Percentiles rank a stretch among this genome's conserved stretches.
phyloP scores from a whole-genome alignment of 2,888 invertebrate genomes.

The Dastarcus helophoroides region DNA sequence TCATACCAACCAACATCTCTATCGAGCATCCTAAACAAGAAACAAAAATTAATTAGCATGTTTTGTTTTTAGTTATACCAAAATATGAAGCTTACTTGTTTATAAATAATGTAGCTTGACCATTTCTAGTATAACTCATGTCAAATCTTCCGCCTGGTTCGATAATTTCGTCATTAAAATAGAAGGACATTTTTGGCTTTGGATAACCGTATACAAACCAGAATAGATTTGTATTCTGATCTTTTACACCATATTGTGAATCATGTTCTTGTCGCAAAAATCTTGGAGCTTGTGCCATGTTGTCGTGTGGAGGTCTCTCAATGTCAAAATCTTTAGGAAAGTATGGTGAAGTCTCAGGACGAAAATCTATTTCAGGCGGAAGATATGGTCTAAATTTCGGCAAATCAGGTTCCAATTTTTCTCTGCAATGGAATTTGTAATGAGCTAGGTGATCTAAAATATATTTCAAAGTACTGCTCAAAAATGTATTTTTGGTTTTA shows the following conservation, averaged over 20 bases:
- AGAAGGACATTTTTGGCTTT: slow-evolving; percentile 85
- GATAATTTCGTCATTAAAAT: slow-evolving; percentile 72
- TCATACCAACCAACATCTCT: slow-evolving; percentile 91
- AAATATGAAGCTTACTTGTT: slow-evolving; percentile 51
- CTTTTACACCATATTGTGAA: slow-evolving; percentile 83
- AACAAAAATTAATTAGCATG: neutral
- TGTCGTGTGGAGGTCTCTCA: slow-evolving; percentile 75
- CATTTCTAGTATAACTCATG: slow-evolving; percentile 78
- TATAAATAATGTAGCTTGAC: slow-evolving; percentile 80
- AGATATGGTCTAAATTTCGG: slow-evolving; percentile 71
- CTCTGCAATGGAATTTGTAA: slow-evolving; percentile 41
- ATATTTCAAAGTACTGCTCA: too few relatives aligned
- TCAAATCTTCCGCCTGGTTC: slow-evolving; percentile 77
- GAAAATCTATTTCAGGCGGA: slow-evolving; percentile 69
- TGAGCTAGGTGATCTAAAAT: too few relatives aligned
- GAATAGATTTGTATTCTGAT: slow-evolving; percentile 79
- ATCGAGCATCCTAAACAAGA: slow-evolving; percentile 60
- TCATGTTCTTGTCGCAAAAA: slow-evolving; percentile 82
- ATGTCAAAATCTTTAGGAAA: slow-evolving; percentile 90
- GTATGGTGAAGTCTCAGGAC: slow-evolving; percentile 74
- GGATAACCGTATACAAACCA: slow-evolving; percentile 96
- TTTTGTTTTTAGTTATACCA: slow-evolving; percentile 1
- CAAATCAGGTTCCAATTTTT: slow-evolving; percentile 66
- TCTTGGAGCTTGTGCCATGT: slow-evolving; percentile 70
- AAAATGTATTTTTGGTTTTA: too few relatives aligned